Conservation (phyloP, 2,888 invertebrate genomes). For the Opisthograptis luteolata region DNA sequence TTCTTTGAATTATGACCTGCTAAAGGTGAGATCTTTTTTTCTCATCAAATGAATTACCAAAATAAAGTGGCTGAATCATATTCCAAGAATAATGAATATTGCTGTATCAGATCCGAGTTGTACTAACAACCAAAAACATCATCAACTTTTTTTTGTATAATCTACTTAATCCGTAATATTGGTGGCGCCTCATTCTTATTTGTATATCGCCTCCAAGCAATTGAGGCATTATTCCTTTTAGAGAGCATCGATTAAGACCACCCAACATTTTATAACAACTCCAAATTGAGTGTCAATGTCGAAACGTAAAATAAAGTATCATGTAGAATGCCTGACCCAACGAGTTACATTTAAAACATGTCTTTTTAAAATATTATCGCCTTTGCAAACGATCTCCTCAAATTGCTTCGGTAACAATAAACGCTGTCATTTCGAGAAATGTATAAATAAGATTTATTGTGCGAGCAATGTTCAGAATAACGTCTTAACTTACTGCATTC, state of each 20-base stretch:
- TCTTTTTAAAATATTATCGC: slow-evolving; percentile 44
- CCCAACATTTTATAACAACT: slow-evolving; percentile 15
- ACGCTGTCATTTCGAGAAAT: slow-evolving; percentile 59
- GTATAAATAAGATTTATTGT: slow-evolving; percentile 70
- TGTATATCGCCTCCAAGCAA: slow-evolving; percentile 4
- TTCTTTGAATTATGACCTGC: background rate
- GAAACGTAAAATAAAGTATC: slow-evolving; percentile 22
- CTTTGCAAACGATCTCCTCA: slow-evolving; percentile 55
- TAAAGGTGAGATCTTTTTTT: no score
- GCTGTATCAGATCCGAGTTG: no score
- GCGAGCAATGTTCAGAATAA: slow-evolving; percentile 58
- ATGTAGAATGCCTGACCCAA: slow-evolving; percentile 33
- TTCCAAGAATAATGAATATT: no score
- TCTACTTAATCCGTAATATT: background rate
- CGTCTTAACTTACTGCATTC: slow-evolving; percentile 51
- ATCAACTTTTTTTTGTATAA: no score
- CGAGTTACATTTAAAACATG: slow-evolving; percentile 44
- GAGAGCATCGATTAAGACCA: slow-evolving; percentile 24
- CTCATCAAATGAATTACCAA: no score
- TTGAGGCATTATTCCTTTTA: slow-evolving; percentile 23
- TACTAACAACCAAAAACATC: no score
- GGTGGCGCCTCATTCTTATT: slow-evolving; percentile 5
- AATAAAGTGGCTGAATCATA: no score
- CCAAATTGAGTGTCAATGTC: slow-evolving; percentile 24
- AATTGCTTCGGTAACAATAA: slow-evolving; percentile 64